Percentiles rank a stretch among this genome's conserved stretches.
Evolutionary conservation across 2,888 invertebrate genomes (phyloP).

Genomic region (Rhyacophila evoluta): DNA sequence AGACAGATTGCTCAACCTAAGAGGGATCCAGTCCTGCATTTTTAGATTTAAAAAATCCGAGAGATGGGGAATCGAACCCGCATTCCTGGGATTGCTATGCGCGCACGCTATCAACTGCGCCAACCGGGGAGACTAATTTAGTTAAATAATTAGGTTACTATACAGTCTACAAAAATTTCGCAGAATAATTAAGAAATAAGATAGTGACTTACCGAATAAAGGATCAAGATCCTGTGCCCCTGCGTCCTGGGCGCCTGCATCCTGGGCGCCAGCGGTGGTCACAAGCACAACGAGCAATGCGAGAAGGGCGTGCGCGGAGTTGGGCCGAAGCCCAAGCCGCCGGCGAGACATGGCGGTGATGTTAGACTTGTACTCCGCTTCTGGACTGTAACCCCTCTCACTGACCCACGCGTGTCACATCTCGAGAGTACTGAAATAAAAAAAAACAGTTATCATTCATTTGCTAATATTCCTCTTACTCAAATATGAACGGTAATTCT

Average conservation of each 20-base stretch:
- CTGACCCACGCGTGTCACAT: constrained; percentile 40
- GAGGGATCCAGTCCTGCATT: too few relatives aligned
- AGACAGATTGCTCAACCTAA: too few relatives aligned
- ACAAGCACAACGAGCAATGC: neutral
- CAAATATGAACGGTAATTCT: too few relatives aligned
- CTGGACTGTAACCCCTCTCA: constrained; percentile 25
- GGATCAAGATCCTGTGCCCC: constrained; percentile 19
- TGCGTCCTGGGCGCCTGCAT: too few relatives aligned
- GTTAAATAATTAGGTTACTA: too few relatives aligned
- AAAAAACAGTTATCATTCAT: neutral
- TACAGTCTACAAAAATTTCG: too few relatives aligned
- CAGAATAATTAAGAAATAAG: neutral
- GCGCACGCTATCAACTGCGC: too few relatives aligned
- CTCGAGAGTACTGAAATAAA: constrained; percentile 31
- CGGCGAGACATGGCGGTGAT: constrained; percentile 26
- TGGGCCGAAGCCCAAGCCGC: constrained; percentile 20
- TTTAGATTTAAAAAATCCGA: too few relatives aligned
- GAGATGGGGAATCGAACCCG: too few relatives aligned
- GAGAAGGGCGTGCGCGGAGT: constrained; percentile 9
- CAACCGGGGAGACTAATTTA: too few relatives aligned
- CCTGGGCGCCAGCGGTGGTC: neutral
- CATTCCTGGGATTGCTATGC: too few relatives aligned
- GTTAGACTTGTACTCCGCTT: neutral
- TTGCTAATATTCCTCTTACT: too few relatives aligned
- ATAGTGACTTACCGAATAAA: constrained; percentile 16